These are phyloP conservation scores for Pristis pectinata DNA, from an alignment of 2,797 vertebrate species.

Conservation along the genomic window DNA sequence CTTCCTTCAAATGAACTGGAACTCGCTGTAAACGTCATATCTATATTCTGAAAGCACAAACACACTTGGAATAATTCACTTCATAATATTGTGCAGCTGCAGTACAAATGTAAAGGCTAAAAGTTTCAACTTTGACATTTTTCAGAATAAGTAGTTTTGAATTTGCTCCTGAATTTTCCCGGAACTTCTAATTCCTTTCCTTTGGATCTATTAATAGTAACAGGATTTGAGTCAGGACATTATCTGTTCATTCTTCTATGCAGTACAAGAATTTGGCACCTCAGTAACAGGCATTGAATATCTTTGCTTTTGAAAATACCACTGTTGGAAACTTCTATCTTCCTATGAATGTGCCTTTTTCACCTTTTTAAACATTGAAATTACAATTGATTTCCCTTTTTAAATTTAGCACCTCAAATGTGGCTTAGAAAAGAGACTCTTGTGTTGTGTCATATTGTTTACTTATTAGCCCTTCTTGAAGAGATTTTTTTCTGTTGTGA, in stretches of 20 bases:
- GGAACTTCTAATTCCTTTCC: not conserved
- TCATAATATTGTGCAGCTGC: not conserved
- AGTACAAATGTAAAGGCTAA: not conserved
- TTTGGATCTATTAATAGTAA: not conserved
- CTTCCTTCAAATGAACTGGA: too few species aligned
- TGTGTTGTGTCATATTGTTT: not conserved
- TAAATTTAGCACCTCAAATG: not conserved
- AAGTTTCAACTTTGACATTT: not conserved
- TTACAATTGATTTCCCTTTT: not conserved
- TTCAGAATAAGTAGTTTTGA: not conserved
- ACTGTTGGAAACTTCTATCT: not conserved
- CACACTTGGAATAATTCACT: not conserved
- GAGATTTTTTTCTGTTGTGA: not conserved
- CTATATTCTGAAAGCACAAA: constrained; percentile 10
- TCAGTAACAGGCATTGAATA: not conserved
- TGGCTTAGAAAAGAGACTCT: not conserved
- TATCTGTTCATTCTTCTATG: not conserved
- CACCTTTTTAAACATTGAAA: not conserved
- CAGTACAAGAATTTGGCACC: not conserved
- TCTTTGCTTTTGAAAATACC: not conserved
- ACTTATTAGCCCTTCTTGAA: not conserved
- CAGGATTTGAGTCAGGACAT: not conserved
- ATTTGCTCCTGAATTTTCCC: not conserved
- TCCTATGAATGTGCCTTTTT: not conserved
- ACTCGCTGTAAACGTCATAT: not conserved